Percentiles rank a stretch among this genome's conserved stretches.
phyloP scores from a whole-genome alignment of 2,113 vertebrate species.

The Monarcha castaneiventris region DNA sequence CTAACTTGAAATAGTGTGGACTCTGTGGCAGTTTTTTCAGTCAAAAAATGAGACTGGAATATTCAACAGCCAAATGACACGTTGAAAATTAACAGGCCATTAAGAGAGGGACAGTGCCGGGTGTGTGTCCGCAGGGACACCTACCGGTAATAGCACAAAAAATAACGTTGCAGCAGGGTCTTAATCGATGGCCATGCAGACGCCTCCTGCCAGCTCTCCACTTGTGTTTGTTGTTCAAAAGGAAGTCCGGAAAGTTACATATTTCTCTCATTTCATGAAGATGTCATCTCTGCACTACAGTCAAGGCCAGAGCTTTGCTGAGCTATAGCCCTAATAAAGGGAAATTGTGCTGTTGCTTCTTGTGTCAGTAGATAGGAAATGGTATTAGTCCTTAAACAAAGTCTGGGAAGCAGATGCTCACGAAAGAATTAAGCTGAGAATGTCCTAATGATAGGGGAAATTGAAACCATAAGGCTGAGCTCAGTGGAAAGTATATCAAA shows the following conservation, averaged over 20 bases:
- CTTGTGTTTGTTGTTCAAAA: background rate
- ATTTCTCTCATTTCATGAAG: background rate
- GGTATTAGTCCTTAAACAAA: background rate
- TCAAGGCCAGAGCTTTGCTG: background rate
- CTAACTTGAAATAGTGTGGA: background rate
- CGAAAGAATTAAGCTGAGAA: constrained; percentile 39
- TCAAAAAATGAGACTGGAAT: background rate
- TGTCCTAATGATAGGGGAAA: constrained; percentile 55
- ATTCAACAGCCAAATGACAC: background rate
- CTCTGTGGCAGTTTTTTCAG: background rate
- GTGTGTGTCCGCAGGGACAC: constrained; percentile 68
- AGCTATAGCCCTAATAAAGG: background rate
- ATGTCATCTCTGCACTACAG: background rate
- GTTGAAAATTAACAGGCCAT: background rate
- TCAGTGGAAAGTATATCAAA: constrained; percentile 45
- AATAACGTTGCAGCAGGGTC: background rate
- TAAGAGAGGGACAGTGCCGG: background rate
- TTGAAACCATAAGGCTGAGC: constrained; percentile 54
- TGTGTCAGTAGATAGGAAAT: background rate
- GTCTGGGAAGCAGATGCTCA: constrained; percentile 60
- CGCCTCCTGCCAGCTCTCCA: background rate
- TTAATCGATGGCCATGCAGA: background rate
- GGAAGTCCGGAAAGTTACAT: background rate
- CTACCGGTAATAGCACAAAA: constrained; percentile 60
- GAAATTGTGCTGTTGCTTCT: background rate